Base-by-base conservation (phyloP, 1,140 invertebrate species). In the Campoletis sonorensis region DNA sequence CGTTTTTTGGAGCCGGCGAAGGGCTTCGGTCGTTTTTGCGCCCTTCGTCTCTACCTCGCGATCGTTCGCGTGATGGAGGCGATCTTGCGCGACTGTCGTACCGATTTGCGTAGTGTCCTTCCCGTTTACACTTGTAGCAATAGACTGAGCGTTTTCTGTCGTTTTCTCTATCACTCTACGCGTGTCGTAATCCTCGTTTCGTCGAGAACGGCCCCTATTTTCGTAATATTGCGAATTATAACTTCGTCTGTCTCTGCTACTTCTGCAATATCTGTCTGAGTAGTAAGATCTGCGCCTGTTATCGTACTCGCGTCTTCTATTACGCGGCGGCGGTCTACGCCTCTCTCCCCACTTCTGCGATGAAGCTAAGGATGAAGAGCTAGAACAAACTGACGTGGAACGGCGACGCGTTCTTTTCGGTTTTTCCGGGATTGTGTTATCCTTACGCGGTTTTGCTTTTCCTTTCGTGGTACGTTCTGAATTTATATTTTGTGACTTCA, bases 321-420 rank as follows among this genome's bases (percentile, higher is more conserved):
- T n/a, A 21, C 58, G 58, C 58, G 58, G 58, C 2, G 58, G 21
- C 10, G 58, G 23, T 61, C n/a, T 18, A 23, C 58, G 18, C 58
- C 21, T 1, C 58, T 61, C 58, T n/a, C 58, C 58, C 58, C 58
- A 10, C 16, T 61, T 7, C 64, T 64, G 64, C 64, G 64, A 67
- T 67, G 64, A 30, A 67, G 64, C 64, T 13, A 30, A 2, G 64
- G 10, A 30, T 27, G 64, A 67, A 67, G 64, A 67, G 64, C 64
- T 1, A 18, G 64, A 30, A 18, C 30, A 26, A 30, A 11, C 10
- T 0, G 23, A 30, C 23, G 26, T 15, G 30, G 64, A 67, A 30
- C 64, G 64, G 27, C 64, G 64, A 67, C 64, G 23, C 64, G 23
- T 11, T 26, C 7, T 33, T 33, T 33, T 33, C 30, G 30, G 30